Evolutionary conservation across 2,888 invertebrate species (phyloP), one percentile per base, ranked within the genome.

Genomic region (Biston betularia): DNA sequence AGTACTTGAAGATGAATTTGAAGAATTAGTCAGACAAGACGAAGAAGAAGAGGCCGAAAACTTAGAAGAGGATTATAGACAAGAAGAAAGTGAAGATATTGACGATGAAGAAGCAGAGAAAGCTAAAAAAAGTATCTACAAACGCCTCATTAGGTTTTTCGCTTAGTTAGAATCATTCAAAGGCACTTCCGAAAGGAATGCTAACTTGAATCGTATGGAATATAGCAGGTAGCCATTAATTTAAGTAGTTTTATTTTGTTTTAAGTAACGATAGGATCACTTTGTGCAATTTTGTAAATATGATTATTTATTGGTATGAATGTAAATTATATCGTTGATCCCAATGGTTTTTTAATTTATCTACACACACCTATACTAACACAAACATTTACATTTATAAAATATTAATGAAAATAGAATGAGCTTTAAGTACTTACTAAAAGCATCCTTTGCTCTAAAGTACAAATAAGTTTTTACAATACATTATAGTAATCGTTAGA

Each of bases 281-380:
- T 90, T 91, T 90, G 92, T 92, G 92, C 92, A 92, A 90, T 90
- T 90, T 90, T 93, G 91, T 92, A 92, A 90, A 92, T 92, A 92
- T 77, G 75, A 66, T 69, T 65, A 74, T 74, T 78, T 72, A 66
- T 35, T 58, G 70, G 70, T 73, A 72, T 78, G 78, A 64, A 38
- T 65, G 67, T 56, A 58, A 70, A 71, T 44, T 65, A 78, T 72
- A 79, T 75, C 75, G 77, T 77, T 78, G 69, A 71, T 71, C 71
- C 24, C 15, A 45, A 63, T n/a, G 33, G 0, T 14, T 48, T 65
- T 62, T 57, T 52, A 0, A 38, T 52, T 52, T 0, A 11, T 8
- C 24, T 24, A 45, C 7, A 24, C 24, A 24, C 24, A 2, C 3
- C 24, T 24, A 24, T 3, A 24, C 24, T 2, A 24, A 24, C 24